These are phyloP conservation scores for Xenopus laevis DNA, from an alignment of 2,113 vertebrate species.

Conservation along the genomic window DNA sequence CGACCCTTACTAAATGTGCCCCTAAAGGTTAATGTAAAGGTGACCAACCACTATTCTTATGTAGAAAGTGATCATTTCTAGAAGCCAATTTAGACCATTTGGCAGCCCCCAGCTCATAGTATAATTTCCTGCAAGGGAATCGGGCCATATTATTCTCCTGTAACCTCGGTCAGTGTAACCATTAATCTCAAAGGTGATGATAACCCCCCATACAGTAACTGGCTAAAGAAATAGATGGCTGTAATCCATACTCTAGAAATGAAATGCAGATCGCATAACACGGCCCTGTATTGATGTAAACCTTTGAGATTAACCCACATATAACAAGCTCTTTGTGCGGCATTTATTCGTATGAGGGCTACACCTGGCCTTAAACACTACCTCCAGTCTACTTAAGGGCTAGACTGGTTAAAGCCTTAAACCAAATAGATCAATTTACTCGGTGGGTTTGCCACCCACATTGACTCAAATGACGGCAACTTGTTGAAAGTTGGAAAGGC, in stretches of 20 bases:
- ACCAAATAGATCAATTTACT: conserved; percentile 38
- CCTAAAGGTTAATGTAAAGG: too few species aligned
- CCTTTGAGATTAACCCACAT: conserved; percentile 8
- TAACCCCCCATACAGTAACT: background rate
- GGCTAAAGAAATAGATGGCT: background rate
- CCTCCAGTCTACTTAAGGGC: conserved; percentile 13
- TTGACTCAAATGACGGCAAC: conserved; percentile 14
- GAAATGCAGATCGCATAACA: conserved; percentile 9
- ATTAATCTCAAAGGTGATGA: background rate
- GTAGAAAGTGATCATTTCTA: too few species aligned
- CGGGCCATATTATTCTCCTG: background rate
- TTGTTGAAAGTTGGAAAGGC: conserved; percentile 24
- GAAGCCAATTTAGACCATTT: too few species aligned
- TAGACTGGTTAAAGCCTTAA: conserved; percentile 33
- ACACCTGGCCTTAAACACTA: conserved; percentile 22
- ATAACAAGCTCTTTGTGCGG: conserved; percentile 30
- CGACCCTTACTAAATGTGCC: too few species aligned
- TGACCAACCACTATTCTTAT: too few species aligned
- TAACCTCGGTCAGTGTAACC: background rate
- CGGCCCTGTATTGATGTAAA: conserved; percentile 11
- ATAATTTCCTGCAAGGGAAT: too few species aligned
- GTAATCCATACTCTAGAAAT: background rate
- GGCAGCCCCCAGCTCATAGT: too few species aligned
- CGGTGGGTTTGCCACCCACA: conserved; percentile 26
- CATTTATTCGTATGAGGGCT: background rate